Evolutionary conservation across 64 coral and sea anemone species (phyloP), one percentile per base, ranked within the genome.

Genomic region (Montipora foliosa): DNA sequence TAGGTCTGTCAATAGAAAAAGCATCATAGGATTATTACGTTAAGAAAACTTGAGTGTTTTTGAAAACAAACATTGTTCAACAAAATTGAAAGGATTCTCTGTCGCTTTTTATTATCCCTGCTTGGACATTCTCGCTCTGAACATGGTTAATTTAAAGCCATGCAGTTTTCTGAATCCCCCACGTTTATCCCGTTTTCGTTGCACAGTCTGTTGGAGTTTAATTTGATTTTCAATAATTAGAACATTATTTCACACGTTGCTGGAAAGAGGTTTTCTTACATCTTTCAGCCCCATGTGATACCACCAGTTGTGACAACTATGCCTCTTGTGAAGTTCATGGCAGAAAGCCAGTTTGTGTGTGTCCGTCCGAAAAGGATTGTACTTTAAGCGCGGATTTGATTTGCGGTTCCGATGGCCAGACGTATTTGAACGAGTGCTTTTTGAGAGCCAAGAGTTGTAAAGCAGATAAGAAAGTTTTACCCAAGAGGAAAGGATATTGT

Each of bases 381-480:
- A 16, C 83, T 55, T 78, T 84, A 52, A 49, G 49, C 47, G 79
- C 84, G 7, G 72, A 95, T 48, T 59, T 88, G 44, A 22, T 97
- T 19, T 97, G 96, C 74, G 96, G 92, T 16, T 84, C 82, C 51
- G 96, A 97, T 73, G 96, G 92, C 15, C 84, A 84, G 15, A 92
- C 80, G 22, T 97, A 97, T 71, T 57, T 95, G 6, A 97, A 97
- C 69, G 83, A 89, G 53, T 97, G 96, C 16, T 15, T 92, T 53
- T 84, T 97, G 92, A 91, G 88, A 48, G 96, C 96, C 2, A 95
- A 21, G 60, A 75, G 93, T 58, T 97, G 96, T 70, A 95, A 89
- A 87, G 88, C 68, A 74, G 81, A 87, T 22, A 90, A 95, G 84
- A 88, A 45, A 78, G 94, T 83, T 8, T 83, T 24, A 50, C 73